Base-by-base conservation (phyloP, 2,797 vertebrate species). In the Scomberomorus guttatus region DNA sequence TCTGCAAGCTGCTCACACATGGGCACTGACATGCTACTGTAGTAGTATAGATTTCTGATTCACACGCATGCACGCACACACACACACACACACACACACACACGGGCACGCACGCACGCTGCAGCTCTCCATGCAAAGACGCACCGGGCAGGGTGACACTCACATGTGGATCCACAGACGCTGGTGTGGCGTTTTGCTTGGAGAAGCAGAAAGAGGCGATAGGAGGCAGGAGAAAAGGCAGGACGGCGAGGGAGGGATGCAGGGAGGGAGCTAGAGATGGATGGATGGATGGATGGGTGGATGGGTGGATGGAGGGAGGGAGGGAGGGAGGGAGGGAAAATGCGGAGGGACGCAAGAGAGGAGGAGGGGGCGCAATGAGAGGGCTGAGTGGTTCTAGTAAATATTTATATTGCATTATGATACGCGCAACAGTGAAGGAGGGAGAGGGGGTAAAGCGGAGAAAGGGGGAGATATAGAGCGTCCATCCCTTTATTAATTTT, bases 331-430 rank as follows among this genome's bases (percentile, higher is more conserved):
- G 74, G 64, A 74, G 80, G 72, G 72, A 54, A 52, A 71, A 80
- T 81, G 82, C 79, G 39, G 81, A 83, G 84, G 82, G 87, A 81
- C 66, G 79, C 54, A 73, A 52, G 46, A 63, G 60, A 76, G 65
- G 69, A 67, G 55, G 54, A 52, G 48, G 86, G 83, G 79, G 85
- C 54, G 89, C 86, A 90, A 90, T 88, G 86, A 93, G 91, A 93
- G 87, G 90, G 90, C 88, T 94, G 94, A 95, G 94, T 93, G 94
- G 90, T 88, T 93, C 91, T 95, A 91, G 95, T 96, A 96, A 96
- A 96, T 96, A 96, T 96, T 96, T 95, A 95, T 96, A 94, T 96
- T 95, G 93, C 91, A 94, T 95, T 94, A 95, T 95, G 93, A 95
- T 95, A 94, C 84, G 89, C 77, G 83, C 74, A 63, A 85, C 88